phyloP scores from a whole-genome alignment of 2,888 invertebrate genomes.

The Rhorus exstirpatorius region DNA sequence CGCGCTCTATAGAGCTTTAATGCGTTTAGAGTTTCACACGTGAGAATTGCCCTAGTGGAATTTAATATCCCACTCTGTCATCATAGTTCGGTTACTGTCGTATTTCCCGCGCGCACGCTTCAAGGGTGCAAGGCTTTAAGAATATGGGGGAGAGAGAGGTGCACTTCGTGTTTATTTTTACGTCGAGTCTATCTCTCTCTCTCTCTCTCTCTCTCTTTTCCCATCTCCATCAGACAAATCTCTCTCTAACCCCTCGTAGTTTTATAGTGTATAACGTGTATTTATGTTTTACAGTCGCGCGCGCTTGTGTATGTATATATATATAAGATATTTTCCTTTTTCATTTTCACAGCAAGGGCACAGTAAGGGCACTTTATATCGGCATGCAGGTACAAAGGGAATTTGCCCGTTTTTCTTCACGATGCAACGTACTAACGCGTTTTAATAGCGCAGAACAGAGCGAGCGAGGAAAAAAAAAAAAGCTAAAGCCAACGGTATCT shows the following conservation, averaged over 20 bases:
- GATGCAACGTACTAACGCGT: conserved; percentile 47
- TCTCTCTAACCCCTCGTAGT: conserved; percentile 31
- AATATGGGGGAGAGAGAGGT: not conserved
- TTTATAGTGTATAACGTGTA: conserved; percentile 52
- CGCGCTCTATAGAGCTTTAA: not conserved
- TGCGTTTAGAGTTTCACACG: conserved; percentile 29
- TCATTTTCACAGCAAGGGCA: conserved; percentile 43
- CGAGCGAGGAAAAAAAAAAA: conserved; percentile 1
- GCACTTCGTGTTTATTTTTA: conserved; percentile 38
- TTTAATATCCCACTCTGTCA: conserved; percentile 53
- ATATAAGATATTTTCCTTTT: conserved; percentile 49
- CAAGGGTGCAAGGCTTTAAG: conserved; percentile 11
- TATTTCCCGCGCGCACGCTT: conserved; percentile 16
- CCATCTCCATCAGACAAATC: not conserved
- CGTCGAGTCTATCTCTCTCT: conserved; percentile 7
- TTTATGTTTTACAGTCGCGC: conserved; percentile 58
- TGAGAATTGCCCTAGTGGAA: conserved; percentile 47
- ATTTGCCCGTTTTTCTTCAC: conserved; percentile 21
- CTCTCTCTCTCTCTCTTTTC: not conserved
- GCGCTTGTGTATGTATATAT: not conserved
- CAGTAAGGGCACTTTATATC: conserved; percentile 30
- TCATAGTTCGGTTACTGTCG: conserved; percentile 27
- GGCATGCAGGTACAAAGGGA: conserved; percentile 31
- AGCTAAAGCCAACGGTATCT: conserved; percentile 44
- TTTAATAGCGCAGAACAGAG: conserved; percentile 39